Base-by-base conservation (phyloP, 2,113 vertebrate genomes). In the Gallinago jamesoni region DNA sequence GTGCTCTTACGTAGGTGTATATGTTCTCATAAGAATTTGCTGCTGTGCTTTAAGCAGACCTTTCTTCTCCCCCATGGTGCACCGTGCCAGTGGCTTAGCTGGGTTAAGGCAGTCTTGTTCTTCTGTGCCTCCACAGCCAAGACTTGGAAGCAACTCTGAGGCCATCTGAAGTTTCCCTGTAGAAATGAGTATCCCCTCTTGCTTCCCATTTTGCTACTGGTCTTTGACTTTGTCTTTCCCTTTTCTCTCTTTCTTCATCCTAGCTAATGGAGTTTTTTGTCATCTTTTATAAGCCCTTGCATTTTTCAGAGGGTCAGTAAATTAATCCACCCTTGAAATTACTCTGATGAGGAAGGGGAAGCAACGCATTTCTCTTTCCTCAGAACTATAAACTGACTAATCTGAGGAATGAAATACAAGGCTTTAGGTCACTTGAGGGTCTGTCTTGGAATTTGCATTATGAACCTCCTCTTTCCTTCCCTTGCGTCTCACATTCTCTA, bases 311-410 rank as follows among this genome's bases (percentile, higher is more conserved):
- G 53, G 19, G 77, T 82, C 48, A 55, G 0, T 62, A 68, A 84
- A 84, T 76, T 30, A 90, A 73, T 55, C 74, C 63, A 57, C 62
- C 27, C 9, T 53, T 89, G 53, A 50, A 72, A 66, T 60, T 7
- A 25, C 18, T 35, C 30, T 82, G 90, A 39, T 79, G 88, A 92
- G 89, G 84, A 92, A 84, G 48, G 45, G 92, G 83, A 91, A 96
- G 13, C 80, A 59, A 55, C 1, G 1, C 50, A 47, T 94, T 95
- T 89, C 77, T 94, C 76, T 72, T 91, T 92, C 53, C 83, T 87
- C 66, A 79, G 84, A 93, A 30, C 52, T 67, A 30, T 62, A 43
- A 70, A 31, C 35, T 91, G 86, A 80, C 84, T 91, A 75, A 93
- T 77, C 31, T 52, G 78, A 76, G 82, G 74, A 69, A 77, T 39